Evolutionary conservation across 1,140 invertebrate genomes (phyloP), one percentile per base, ranked within the genome.

Genomic region (Euborellia annulipes): DNA sequence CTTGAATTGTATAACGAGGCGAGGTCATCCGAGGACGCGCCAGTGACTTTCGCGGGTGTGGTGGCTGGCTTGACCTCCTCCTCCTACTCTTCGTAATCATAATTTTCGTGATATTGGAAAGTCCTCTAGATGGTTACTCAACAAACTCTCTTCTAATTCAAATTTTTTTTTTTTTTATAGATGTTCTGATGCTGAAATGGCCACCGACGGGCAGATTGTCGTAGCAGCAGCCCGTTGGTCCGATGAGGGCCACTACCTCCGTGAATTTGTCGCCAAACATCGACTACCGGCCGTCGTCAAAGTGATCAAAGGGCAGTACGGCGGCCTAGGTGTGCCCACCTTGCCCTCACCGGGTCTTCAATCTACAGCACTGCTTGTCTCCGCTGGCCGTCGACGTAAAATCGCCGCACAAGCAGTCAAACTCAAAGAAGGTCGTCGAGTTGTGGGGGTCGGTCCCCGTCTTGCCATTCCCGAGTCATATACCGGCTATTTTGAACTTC

Each of bases 281-380:
- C 72, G 77, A 39, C 65, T 91, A 41, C 89, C 90, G 6, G 79
- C 76, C 51, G 78, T 93, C 49, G 85, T 83, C 45, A 89, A 88
- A 65, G 85, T 94, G 52, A 80, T 85, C 46, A 90, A 92, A 65
- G 89, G 89, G 44, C 86, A 90, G 58, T 93, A 91, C 67, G 79
- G 83, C 44, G 82, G 82, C 19, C 70, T 93, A 11, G 88, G 88
- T 3, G 83, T 86, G 14, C 84, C 87, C 4, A 85, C 85, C 0
- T 62, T 88, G 16, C 83, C 85, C 16, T 83, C 79, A 49, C 84
- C 85, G 1, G 78, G 82, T 36, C 67, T 89, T 34, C 82, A 88
- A 55, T 82, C 82, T 52, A 86, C 84, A 2, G 82, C 87, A 3
- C 64, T 92, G 11, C 72, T 94, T 17, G 70, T 89, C 37, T 85